Conservation (phyloP, 1,140 invertebrate species). For the Gonatopus flavifemur region DNA sequence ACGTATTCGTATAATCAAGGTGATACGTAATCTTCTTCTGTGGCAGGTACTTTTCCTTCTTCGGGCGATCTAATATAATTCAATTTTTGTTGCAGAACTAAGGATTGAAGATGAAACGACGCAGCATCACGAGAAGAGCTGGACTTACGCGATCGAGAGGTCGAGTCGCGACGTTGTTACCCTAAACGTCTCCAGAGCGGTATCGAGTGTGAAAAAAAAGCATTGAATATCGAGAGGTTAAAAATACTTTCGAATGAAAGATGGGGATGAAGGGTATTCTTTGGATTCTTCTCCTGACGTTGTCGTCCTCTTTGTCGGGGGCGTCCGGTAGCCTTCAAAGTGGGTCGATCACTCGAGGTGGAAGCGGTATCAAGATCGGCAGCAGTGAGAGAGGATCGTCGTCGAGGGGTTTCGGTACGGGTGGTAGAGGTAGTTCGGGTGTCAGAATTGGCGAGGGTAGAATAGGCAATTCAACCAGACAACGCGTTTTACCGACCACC, state of each 20-base stretch:
- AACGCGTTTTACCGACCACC: slow-evolving; percentile 35
- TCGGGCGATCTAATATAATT: no score
- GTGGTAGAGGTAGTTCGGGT: slow-evolving; percentile 38
- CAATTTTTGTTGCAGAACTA: no score
- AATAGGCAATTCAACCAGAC: slow-evolving; percentile 44
- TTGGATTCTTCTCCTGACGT: slow-evolving; percentile 9
- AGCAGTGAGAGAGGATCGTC: slow-evolving; percentile 33
- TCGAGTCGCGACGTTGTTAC: background rate
- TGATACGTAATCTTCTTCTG: no score
- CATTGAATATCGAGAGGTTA: no score
- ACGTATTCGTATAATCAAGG: no score
- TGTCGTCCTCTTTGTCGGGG: slow-evolving; percentile 21
- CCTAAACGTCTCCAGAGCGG: no score
- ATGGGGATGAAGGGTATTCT: background rate
- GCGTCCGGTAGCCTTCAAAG: slow-evolving; percentile 21
- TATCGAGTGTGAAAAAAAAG: no score
- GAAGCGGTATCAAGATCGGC: slow-evolving; percentile 51
- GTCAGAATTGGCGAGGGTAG: slow-evolving; percentile 47
- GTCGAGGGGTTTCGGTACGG: slow-evolving; percentile 21
- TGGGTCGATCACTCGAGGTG: slow-evolving; percentile 38
- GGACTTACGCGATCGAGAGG: background rate
- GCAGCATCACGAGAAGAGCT: background rate
- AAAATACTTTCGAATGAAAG: no score
- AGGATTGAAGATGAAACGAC: no score
- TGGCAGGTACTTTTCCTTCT: no score